Evolutionary conservation across 2,113 vertebrate genomes (phyloP).

Genomic region (Pedionomus torquatus): DNA sequence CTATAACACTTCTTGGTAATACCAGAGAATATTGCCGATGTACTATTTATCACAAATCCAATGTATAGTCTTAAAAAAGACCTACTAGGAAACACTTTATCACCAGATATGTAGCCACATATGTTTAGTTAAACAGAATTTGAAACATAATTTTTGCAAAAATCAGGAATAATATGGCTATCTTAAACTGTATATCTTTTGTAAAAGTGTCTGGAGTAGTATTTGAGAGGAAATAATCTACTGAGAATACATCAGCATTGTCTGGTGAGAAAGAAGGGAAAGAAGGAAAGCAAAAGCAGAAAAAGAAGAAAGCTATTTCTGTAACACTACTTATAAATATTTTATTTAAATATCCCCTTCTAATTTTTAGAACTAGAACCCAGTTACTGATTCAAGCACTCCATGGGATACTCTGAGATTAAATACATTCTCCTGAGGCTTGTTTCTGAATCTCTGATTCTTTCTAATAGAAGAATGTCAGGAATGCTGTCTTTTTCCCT

Average conservation of each 20-base stretch:
- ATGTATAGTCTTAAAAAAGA: not conserved
- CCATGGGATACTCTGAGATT: not conserved
- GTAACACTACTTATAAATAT: not conserved
- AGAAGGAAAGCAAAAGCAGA: not conserved
- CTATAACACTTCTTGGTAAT: not conserved
- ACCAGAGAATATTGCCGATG: not conserved
- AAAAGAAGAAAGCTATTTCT: not conserved
- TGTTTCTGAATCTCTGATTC: not conserved
- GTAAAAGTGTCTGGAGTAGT: not conserved
- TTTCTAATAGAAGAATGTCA: not conserved
- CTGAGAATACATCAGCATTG: not conserved
- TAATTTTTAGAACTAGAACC: not conserved
- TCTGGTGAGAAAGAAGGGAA: not conserved
- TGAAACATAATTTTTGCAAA: not conserved
- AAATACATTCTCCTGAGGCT: not conserved
- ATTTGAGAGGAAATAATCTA: not conserved
- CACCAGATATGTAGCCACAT: fast-evolving
- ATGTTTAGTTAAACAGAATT: not conserved
- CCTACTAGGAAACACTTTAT: not conserved
- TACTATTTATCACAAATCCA: not conserved
- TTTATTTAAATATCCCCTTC: not conserved
- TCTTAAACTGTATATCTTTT: not conserved
- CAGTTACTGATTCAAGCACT: not conserved
- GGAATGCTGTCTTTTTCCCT: not conserved
- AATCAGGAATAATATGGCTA: not conserved